Percentiles rank a stretch among this genome's conserved stretches.
Conservation (phyloP, 1,140 invertebrate genomes). For the Solenopsis fugax region DNA sequence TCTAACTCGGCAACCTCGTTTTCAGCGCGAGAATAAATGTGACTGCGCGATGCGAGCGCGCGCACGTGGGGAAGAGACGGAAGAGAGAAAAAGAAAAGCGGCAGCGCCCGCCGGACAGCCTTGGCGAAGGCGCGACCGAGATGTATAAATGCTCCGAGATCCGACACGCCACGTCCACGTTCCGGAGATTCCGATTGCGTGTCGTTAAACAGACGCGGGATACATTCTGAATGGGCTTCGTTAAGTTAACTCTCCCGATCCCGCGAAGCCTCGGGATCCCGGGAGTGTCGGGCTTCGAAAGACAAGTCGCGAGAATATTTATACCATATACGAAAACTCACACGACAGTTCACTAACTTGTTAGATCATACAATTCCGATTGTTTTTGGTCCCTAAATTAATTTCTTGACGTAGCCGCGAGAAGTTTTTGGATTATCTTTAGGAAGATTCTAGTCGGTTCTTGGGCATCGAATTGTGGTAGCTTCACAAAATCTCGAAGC, state of each 20-base stretch:
- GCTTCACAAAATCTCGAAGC: no score
- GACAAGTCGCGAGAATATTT: not conserved
- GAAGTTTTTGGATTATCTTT: no score
- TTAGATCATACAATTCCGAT: not conserved
- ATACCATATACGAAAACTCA: not conserved
- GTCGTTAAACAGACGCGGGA: conserved; percentile 28
- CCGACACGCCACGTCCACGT: conserved; percentile 47
- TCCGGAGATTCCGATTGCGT: conserved; percentile 54
- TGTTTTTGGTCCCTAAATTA: not conserved
- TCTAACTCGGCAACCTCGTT: conserved; percentile 45
- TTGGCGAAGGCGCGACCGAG: conserved; percentile 61
- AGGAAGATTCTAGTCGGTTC: not conserved
- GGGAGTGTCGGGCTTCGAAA: not conserved
- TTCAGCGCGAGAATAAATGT: conserved; percentile 45
- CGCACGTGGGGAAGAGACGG: conserved; percentile 2
- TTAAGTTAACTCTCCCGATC: not conserved
- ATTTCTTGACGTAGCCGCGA: not conserved
- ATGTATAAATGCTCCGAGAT: conserved; percentile 49
- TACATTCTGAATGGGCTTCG: conserved; percentile 7
- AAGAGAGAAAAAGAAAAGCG: not conserved
- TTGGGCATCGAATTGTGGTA: no score
- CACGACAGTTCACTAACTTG: not conserved
- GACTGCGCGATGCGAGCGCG: conserved; percentile 18
- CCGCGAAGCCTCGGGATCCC: no score
- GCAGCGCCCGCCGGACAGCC: conserved; percentile 23